Conservation (phyloP, 2,888 invertebrate species). For the Tetragnatha montana region DNA sequence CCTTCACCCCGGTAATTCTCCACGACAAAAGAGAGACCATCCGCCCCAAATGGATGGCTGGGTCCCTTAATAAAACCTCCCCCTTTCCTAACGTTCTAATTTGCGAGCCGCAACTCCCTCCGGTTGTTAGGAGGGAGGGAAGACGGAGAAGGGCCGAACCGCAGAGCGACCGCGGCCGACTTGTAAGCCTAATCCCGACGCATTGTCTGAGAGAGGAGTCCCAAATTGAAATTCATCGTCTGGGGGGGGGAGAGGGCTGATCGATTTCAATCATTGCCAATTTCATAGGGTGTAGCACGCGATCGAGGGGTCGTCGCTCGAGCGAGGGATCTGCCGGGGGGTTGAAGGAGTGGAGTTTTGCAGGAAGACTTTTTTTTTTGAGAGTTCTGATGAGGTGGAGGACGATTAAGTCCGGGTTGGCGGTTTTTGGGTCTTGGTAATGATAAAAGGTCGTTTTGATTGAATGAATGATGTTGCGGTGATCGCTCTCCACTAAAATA, state of each 20-base stretch:
- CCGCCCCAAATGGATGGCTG: constrained; percentile 20
- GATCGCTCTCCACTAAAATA: background rate
- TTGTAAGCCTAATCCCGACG: constrained; percentile 52
- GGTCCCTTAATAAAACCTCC: constrained; percentile 28
- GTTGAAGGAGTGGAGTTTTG: background rate
- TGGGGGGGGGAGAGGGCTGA: constrained; percentile 26
- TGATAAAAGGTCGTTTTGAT: background rate
- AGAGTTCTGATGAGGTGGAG: background rate
- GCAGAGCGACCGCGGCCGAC: constrained; percentile 24
- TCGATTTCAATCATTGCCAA: constrained; percentile 70
- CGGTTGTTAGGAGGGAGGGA: constrained; percentile 17
- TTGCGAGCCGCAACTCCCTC: constrained; percentile 21
- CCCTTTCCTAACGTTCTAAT: constrained; percentile 26
- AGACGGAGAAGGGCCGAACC: constrained; percentile 24
- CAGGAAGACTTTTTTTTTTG: background rate
- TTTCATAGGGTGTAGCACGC: constrained; percentile 50
- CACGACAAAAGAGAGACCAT: background rate
- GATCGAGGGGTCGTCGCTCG: background rate
- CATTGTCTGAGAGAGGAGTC: constrained; percentile 29
- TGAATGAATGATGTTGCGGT: background rate
- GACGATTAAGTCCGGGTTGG: background rate
- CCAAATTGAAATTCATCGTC: constrained; percentile 69
- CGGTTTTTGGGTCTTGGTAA: background rate
- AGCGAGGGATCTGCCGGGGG: constrained; percentile 18
- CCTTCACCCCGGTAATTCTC: background rate